Evolutionary conservation across 92 coral and sea anemone genomes (phyloP), one percentile per base, ranked within the genome.

Genomic region (Desmophyllum pertusum): DNA sequence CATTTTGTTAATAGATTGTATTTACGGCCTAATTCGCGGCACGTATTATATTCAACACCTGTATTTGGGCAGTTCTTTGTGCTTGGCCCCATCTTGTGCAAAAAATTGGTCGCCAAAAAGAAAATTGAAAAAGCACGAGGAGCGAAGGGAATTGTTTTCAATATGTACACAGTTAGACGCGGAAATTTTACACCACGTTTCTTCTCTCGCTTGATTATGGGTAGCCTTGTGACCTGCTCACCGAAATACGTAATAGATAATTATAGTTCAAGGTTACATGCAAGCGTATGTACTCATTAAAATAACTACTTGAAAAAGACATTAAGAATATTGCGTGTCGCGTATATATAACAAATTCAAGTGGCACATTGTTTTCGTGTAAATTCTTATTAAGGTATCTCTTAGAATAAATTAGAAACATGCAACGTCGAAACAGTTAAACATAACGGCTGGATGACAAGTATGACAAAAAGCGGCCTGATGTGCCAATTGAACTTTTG

Each of bases 371-470:
- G 7, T 53, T 75, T 51, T 67, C 15, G 11, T 30, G 52, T 17
- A 39, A 77, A 59, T 77, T 61, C 65, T 75, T 51, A 75, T n/a
- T n/a, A n/a, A n/a, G n/a, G n/a, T n/a, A n/a, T 43, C 15, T 63
- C 5, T 6, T 17, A 29, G 73, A 65, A 50, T 67, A 69, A 29
- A 80, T 80, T 38, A 80, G 37, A 37, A 36, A 23, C 84, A 80
- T 73, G 84, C 84, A 80, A 80, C 35, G 31, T 5, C 27, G 5
- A 41, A 38, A 67, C 18, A 30, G n/a, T 7, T 7, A 38, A 45
- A 5, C 52, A 27, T n/a, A 41, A 53, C 27, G 8, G 61, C 21
- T 21, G 31, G 41, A 27, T 11, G 70, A 41, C 23, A 15, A 3
- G 18, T 36, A 8, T 10, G 5, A 59, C 4, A 25, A 59, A 43